Conservation (phyloP, 1,140 invertebrate genomes). For the Chlorops oryzae region DNA sequence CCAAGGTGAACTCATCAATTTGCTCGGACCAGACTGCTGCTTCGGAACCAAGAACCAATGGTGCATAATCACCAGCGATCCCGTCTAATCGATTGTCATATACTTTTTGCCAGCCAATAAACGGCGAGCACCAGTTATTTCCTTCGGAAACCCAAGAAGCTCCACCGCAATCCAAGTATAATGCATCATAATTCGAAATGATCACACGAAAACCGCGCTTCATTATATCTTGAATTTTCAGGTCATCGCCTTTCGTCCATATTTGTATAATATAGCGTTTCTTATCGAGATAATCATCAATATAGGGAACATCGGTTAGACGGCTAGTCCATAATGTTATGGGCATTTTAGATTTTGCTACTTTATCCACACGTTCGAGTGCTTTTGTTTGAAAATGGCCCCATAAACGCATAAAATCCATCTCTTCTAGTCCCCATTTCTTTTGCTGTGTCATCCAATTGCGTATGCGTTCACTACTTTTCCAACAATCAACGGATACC, state of each 20-base stretch:
- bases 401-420: constrained; percentile 70
- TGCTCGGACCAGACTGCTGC: constrained; percentile 79
- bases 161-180: constrained; percentile 79
- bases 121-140: constrained; percentile 82
- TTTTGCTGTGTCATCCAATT: constrained; percentile 61
- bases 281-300: constrained; percentile 63
- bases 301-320: constrained; percentile 60
- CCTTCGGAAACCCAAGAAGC: constrained; percentile 58
- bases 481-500: constrained; percentile 73
- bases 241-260: constrained; percentile 64
- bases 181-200: constrained; percentile 76
- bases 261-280: constrained; percentile 73
- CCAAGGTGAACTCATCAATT: constrained; percentile 58
- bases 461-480: constrained; percentile 58
- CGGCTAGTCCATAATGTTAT: constrained; percentile 78
- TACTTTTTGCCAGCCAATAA: constrained; percentile 81
- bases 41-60: constrained; percentile 64
- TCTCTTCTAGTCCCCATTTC: constrained; percentile 54
- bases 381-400: constrained; percentile 66
- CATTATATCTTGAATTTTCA: constrained; percentile 59
- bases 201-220: constrained; percentile 67
- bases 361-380: constrained; percentile 55
- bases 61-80: constrained; percentile 52
- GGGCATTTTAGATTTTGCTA: constrained; percentile 49
- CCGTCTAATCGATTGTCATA: constrained; percentile 67